Evolutionary conservation across 1,140 invertebrate genomes (phyloP).

Genomic region (Papilio polyxenes): DNA sequence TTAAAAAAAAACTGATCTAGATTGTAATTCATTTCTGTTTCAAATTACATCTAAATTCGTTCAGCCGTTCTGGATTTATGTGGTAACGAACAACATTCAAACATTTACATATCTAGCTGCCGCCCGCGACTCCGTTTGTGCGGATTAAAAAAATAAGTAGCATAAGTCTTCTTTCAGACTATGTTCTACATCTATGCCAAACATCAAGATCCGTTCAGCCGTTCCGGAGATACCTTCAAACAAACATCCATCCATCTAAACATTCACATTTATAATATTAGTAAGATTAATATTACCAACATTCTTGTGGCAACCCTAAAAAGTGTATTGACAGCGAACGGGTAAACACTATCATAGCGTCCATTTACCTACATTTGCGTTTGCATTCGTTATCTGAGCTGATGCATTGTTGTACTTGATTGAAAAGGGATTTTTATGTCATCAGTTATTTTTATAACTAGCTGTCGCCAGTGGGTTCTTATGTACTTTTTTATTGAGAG

Average conservation of each 20-base stretch:
- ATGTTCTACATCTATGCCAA: no score
- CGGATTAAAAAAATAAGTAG: no score
- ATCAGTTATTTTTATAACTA: no score
- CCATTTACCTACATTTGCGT: constrained; percentile 35
- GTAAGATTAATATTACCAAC: not conserved
- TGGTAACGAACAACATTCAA: not conserved
- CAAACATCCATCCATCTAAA: not conserved
- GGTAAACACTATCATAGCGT: constrained; percentile 34
- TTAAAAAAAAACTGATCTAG: no score
- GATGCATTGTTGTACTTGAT: constrained; percentile 37
- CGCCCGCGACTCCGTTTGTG: no score
- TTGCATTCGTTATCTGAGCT: constrained; percentile 43
- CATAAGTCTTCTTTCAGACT: no score
- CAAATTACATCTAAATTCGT: no score
- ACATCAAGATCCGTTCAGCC: not conserved
- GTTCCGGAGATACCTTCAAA: not conserved
- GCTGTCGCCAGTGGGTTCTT: no score
- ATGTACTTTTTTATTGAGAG: no score
- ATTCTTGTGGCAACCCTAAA: constrained; percentile 3
- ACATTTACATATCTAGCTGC: not conserved
- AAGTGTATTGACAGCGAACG: constrained; percentile 8
- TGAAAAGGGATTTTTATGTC: not conserved
- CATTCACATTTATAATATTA: not conserved
- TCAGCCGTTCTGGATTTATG: not conserved
- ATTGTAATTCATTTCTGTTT: no score